phyloP scores from a whole-genome alignment of 2,113 vertebrate genomes.

The Diphyllodes magnificus region DNA sequence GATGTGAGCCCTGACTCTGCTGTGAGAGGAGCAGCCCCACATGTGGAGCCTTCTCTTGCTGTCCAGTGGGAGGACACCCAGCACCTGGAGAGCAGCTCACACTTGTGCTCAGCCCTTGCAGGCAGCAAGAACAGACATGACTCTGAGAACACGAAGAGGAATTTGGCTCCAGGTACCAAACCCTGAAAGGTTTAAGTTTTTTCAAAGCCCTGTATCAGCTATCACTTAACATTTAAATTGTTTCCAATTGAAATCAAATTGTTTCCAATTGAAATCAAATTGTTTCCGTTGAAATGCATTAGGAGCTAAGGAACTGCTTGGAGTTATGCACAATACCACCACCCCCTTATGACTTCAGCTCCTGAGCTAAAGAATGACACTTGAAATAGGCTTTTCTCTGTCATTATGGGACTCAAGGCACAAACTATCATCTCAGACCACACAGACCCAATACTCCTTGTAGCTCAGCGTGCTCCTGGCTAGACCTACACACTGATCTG shows the following conservation, averaged over 20 bases:
- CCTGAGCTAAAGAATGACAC: background rate
- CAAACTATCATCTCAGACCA: background rate
- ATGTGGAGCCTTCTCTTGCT: background rate
- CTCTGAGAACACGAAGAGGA: background rate
- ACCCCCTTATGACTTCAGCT: background rate
- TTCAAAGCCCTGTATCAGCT: background rate
- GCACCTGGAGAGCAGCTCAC: fast-evolving
- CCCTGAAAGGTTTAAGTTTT: background rate
- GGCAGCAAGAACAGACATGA: fast-evolving
- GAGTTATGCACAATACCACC: background rate
- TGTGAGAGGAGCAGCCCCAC: background rate
- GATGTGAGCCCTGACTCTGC: background rate
- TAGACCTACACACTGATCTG: background rate
- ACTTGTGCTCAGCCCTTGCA: background rate
- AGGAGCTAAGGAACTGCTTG: background rate
- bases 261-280: background rate
- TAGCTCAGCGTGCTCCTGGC: background rate
- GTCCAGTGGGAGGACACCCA: background rate
- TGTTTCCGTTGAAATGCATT: background rate
- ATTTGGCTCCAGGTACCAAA: background rate
- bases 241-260: background rate
- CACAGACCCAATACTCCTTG: background rate
- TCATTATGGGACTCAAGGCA: background rate
- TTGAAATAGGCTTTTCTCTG: background rate
- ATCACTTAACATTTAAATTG: background rate